Evolutionary conservation across 2,888 invertebrate genomes (phyloP).

Genomic region (Nomada lathburiana): DNA sequence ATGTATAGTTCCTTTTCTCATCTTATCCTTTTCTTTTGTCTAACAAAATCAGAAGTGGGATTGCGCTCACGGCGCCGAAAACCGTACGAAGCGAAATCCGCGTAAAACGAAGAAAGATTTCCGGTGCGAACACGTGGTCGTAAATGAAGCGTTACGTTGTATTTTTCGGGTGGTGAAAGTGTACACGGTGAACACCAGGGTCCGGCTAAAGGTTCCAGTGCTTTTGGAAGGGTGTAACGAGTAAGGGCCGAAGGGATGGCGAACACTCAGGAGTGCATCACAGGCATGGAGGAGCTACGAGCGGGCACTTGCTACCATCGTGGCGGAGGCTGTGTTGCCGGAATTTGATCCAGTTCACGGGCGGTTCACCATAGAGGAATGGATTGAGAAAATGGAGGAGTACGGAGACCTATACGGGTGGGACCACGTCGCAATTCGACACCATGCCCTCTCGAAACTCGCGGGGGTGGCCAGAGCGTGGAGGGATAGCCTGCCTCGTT

Average conservation of each 20-base stretch:
- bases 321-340: background rate
- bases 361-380: background rate
- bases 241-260: background rate
- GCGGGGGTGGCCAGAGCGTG: background rate
- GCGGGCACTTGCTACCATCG: background rate
- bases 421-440: background rate
- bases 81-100: no score
- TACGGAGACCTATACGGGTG: background rate
- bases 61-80: background rate
- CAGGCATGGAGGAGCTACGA: background rate
- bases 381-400: slow-evolving; percentile 11
- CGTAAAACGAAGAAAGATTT: background rate
- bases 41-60: slow-evolving; percentile 1
- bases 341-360: background rate
- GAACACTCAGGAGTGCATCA: background rate
- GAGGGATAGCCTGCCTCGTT: background rate
- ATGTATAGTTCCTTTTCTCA: no score
- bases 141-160: background rate
- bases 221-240: background rate
- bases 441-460: background rate
- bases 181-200: background rate
- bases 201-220: background rate
- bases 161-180: background rate
- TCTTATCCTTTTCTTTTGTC: no score
- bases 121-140: slow-evolving; percentile 2